Evolutionary conservation across 2,888 invertebrate genomes (phyloP), one percentile per base, ranked within the genome.

Genomic region (Ormyrus rosae): DNA sequence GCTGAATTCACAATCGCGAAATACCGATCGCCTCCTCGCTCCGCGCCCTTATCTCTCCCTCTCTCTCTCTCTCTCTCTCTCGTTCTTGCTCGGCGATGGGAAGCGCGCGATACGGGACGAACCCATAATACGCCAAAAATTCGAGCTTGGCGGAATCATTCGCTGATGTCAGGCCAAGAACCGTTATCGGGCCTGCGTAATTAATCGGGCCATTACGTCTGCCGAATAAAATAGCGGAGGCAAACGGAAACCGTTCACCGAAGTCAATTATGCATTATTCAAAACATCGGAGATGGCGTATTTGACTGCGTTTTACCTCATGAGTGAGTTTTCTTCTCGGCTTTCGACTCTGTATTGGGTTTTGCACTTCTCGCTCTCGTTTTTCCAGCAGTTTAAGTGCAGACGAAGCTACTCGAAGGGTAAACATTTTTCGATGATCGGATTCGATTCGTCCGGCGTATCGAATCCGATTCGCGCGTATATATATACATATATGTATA

Each of bases 351-450:
- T 45, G 56, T 46, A 72, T 71, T 34, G 71, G 51, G 53, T 11
- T 70, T 61, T 45, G 61, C 60, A 60, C 13, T 75, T 51, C 58
- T 53, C 48, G 48, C 9, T 13, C 50, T 60, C n/a, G 19, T 60
- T 64, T 45, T 65, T 8, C 64, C 58, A 19, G 19, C 19, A 19
- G 19, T 34, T 34, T 10, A 46, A 60, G 65, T 34, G 13, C 4
- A 61, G 56, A 45, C 60, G 10, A 56, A 69, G 68, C 51, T 71
- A 60, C 80, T 67, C 48, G 55, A 65, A 78, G 77, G 83, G 85
- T 84, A 85, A 85, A 85, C 82, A 85, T 84, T 85, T 83, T 84
- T 83, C 81, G 70, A 81, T 80, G 82, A 85, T 85, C 84, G 84
- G 82, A 85, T 85, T 85, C 81, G 83, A 83, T 84, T 84, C 83